Evolutionary conservation across 2,797 vertebrate species (phyloP), one percentile per base, ranked within the genome.

Genomic region (Labroides dimidiatus): DNA sequence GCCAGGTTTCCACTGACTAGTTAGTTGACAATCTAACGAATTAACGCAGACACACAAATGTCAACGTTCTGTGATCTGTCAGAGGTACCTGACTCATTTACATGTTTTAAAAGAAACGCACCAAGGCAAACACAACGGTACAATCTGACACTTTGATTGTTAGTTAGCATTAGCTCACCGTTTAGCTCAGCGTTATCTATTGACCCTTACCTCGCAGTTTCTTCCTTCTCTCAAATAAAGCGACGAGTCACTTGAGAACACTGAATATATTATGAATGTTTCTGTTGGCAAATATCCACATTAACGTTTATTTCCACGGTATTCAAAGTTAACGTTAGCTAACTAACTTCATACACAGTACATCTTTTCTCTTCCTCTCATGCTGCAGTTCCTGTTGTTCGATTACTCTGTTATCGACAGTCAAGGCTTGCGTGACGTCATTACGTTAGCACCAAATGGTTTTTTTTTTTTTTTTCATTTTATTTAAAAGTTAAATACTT

Each of bases 341-440:
- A 10, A 78, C 50, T 42, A 88, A 82, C 67, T 84, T 85, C 74
- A 63, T 0, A 53, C 50, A 72, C 42, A 54, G 24, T 21, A 23
- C 47, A 55, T 59, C 27, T 54, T n/a, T n/a, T 10, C 15, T 43
- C 41, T 56, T 67, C 52, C 55, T 20, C 17, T 55, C 72, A 69
- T 63, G 41, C 54, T 76, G 47, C 20, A 53, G 77, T 87, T 89
- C 86, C 87, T 30, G 84, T 30, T 71, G 90, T 77, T 91, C 84
- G 87, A 90, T 53, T 54, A 39, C 0, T 83, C 84, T 13, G 48
- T 2, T 21, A 59, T 88, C 85, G 65, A 80, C 52, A 33, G 33
- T 0, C 20, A 36, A 47, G 15, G 69, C 88, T 81, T 27, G 3
- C 0, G 0, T 0, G 17, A 73, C 83, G 77, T 33, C 30, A 33